Evolutionary conservation across 2,113 vertebrate genomes (phyloP).

Genomic region (Atlantisia rogersi): DNA sequence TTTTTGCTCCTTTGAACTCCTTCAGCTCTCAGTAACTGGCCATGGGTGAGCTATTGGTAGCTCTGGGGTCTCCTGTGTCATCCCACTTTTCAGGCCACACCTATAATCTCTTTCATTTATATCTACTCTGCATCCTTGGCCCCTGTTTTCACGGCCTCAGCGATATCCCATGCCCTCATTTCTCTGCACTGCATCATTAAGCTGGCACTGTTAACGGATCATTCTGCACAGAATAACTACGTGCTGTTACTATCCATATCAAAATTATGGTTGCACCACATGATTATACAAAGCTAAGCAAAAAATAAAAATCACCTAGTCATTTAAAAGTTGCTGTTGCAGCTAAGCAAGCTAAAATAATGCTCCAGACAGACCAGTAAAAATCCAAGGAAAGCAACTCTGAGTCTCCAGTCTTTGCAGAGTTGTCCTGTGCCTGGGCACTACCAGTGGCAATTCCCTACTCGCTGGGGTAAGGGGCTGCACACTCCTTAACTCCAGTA

Average conservation of each 20-base stretch:
- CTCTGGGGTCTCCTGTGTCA: not conserved
- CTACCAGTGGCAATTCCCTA: not conserved
- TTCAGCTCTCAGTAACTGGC: not conserved
- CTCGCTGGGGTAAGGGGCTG: not conserved
- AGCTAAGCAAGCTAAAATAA: not conserved
- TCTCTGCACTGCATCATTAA: not conserved
- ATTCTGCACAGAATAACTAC: not conserved
- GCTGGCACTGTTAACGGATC: not conserved
- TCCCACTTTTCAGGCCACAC: not conserved
- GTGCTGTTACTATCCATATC: not conserved
- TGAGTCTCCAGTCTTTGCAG: not conserved
- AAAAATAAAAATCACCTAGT: slow-evolving; percentile 5
- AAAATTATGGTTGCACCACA: not conserved
- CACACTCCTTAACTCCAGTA: not conserved
- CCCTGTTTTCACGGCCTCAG: not conserved
- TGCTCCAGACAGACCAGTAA: not conserved
- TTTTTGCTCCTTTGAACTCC: not conserved
- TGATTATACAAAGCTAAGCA: not conserved
- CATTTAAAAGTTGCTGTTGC: not conserved
- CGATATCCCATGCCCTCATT: not conserved
- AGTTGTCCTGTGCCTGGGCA: not conserved
- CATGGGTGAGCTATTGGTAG: not conserved
- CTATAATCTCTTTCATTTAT: not conserved
- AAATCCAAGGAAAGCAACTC: not conserved
- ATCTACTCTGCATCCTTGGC: not conserved